These are phyloP conservation scores for Brachionus sp. DNA, from an alignment of 1,140 invertebrate species.

Conservation along the genomic window DNA sequence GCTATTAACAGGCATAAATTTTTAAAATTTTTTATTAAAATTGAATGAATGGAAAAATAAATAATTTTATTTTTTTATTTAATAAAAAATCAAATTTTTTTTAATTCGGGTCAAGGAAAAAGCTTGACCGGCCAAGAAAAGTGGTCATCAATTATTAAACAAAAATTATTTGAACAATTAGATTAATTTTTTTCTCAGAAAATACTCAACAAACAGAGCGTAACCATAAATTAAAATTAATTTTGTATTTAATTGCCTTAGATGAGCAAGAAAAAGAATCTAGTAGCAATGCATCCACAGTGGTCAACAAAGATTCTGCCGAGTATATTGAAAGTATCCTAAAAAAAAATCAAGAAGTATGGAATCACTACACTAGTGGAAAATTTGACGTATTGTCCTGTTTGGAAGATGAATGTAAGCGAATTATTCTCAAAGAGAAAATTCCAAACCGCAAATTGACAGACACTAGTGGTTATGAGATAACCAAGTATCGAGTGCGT, in stretches of 20 bases:
- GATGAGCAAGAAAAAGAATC: neutral
- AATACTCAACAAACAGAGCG: neutral
- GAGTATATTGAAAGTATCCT: neutral
- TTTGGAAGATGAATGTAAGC: neutral
- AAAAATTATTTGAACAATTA: neutral
- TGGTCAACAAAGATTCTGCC: neutral
- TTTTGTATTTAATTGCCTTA: neutral
- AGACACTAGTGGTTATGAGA: slow-evolving; percentile 15
- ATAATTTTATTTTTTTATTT: too few species aligned
- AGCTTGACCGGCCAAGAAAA: too few species aligned
- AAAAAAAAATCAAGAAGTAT: slow-evolving; percentile 8
- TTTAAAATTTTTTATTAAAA: too few species aligned
- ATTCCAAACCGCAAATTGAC: neutral
- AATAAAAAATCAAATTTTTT: too few species aligned
- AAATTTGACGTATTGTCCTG: slow-evolving; percentile 13
- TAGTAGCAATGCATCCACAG: neutral
- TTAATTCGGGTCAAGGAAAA: neutral
- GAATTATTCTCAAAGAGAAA: slow-evolving; percentile 36
- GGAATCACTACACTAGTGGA: slow-evolving; percentile 5
- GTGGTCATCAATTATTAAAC: neutral
- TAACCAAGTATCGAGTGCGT: neutral
- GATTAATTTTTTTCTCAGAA: neutral
- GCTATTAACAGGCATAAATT: too few species aligned
- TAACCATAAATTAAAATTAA: neutral
- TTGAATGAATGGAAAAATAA: too few species aligned